Evolutionary conservation across 2,797 vertebrate species (phyloP).

Genomic region (Crocodylus rhombifer): DNA sequence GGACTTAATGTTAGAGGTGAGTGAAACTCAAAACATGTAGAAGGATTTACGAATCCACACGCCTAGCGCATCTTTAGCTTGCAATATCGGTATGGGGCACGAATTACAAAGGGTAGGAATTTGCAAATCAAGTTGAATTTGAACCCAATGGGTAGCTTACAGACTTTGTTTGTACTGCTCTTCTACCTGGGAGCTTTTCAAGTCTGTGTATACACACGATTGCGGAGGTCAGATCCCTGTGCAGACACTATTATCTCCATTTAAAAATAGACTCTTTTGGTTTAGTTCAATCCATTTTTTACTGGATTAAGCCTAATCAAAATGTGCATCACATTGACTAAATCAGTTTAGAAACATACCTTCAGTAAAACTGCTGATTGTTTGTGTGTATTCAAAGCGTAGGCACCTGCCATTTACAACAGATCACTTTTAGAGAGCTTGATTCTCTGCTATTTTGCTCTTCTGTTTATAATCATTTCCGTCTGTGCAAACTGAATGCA

Average conservation of each 20-base stretch:
- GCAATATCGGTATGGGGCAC: not conserved
- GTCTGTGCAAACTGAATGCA: not conserved
- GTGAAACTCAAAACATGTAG: not conserved
- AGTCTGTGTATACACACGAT: not conserved
- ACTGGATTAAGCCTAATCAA: not conserved
- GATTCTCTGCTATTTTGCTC: rapidly evolving
- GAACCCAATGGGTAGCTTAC: not conserved
- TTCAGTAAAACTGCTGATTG: not conserved
- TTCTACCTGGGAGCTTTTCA: not conserved
- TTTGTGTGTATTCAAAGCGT: not conserved
- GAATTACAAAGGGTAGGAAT: not conserved
- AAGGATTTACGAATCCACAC: not conserved
- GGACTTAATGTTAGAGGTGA: not conserved
- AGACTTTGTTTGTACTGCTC: not conserved
- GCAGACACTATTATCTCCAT: not conserved
- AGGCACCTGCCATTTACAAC: constrained; percentile 58
- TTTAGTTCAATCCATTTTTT: not conserved
- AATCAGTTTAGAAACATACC: not conserved
- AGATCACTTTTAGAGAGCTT: constrained; percentile 1
- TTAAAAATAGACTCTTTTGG: not conserved
- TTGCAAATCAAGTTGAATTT: not conserved
- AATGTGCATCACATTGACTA: not conserved
- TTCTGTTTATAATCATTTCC: rapidly evolving
- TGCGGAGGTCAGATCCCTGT: not conserved
- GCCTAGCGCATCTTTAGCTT: not conserved